Percentiles rank a stretch among this genome's conserved stretches.
phyloP scores from a whole-genome alignment of 2,888 invertebrate species.

The Horisme vitalbata region DNA sequence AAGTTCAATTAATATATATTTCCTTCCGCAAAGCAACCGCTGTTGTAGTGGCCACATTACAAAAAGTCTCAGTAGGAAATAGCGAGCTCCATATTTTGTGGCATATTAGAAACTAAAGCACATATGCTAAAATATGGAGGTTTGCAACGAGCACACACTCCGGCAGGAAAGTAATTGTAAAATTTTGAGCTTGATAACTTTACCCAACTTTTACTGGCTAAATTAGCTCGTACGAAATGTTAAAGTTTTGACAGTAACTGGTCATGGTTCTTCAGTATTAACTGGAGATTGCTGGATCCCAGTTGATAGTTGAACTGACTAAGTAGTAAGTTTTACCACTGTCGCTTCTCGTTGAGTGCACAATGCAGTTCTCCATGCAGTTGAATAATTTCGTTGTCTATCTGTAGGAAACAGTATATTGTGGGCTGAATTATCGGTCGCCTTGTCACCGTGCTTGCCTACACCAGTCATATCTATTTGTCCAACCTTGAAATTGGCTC shows the following conservation, averaged over 20 bases:
- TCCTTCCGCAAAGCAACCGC: neutral
- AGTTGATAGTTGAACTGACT: slow-evolving; percentile 16
- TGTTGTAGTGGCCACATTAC: slow-evolving; percentile 41
- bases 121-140: slow-evolving; percentile 66
- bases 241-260: slow-evolving; percentile 53
- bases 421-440: neutral
- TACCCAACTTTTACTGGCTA: slow-evolving; percentile 36
- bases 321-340: neutral
- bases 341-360: neutral
- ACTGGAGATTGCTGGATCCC: slow-evolving; percentile 30
- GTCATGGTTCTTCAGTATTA: slow-evolving; percentile 41
- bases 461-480: neutral
- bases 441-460: neutral
- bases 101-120: slow-evolving; percentile 62
- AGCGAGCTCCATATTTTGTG: slow-evolving; percentile 55
- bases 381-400: too few relatives aligned
- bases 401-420: neutral
- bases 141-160: slow-evolving; percentile 51
- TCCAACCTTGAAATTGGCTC: slow-evolving; percentile 7
- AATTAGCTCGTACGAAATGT: slow-evolving; percentile 36
- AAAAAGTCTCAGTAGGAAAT: slow-evolving; percentile 56
- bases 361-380: neutral
- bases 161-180: slow-evolving; percentile 57
- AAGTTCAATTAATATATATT: too few relatives aligned
- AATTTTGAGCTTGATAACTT: slow-evolving; percentile 68